Evolutionary conservation across 2,113 vertebrate genomes (phyloP).

Genomic region (Callospermophilus lateralis): DNA sequence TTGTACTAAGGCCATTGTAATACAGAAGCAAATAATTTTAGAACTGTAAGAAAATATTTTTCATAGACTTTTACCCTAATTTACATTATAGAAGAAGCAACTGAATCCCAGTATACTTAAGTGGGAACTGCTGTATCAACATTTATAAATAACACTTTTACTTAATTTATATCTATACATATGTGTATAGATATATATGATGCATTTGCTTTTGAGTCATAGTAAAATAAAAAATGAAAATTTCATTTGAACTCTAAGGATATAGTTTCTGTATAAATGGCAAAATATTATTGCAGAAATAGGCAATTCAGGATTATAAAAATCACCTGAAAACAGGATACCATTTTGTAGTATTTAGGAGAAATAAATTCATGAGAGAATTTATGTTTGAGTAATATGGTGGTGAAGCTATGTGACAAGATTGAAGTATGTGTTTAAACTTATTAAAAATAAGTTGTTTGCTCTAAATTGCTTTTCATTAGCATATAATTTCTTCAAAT

Average conservation of each 20-base stretch:
- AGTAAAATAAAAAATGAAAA: conserved; percentile 23
- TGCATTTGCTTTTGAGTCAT: conserved; percentile 39
- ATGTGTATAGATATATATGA: not conserved
- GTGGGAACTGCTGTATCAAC: not conserved
- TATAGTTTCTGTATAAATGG: not conserved
- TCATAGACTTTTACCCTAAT: not conserved
- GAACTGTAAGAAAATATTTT: not conserved
- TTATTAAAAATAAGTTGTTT: conserved; percentile 11
- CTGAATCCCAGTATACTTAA: conserved; percentile 26
- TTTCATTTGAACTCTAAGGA: not conserved
- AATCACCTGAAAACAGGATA: not conserved
- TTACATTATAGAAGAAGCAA: not conserved
- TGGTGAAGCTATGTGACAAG: not conserved
- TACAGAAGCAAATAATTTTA: conserved; percentile 10
- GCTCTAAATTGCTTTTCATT: not conserved
- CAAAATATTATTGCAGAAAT: conserved; percentile 5
- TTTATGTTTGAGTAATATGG: conserved; percentile 4
- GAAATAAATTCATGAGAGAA: not conserved
- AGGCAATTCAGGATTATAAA: not conserved
- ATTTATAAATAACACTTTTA: not conserved
- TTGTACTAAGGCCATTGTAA: not conserved
- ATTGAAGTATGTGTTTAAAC: conserved; percentile 5
- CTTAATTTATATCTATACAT: not conserved
- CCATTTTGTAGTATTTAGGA: conserved; percentile 4
- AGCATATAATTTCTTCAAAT: not conserved